Percentiles rank a stretch among this genome's conserved stretches.
These are phyloP conservation scores for Bathynomus jamesi DNA, from an alignment of 1,140 invertebrate species.

Conservation along the genomic window DNA sequence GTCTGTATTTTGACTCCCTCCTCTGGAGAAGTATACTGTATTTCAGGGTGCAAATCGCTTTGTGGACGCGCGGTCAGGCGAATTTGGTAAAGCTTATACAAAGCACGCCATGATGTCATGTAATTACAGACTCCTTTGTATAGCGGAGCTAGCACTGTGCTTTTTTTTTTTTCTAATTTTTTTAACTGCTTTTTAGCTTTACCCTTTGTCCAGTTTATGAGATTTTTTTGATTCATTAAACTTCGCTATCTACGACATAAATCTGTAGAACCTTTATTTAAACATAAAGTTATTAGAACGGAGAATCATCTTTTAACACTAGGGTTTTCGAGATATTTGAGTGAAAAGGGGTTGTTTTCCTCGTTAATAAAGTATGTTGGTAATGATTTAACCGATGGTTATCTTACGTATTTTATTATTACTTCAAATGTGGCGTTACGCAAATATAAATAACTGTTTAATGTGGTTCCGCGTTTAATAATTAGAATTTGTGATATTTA, in stretches of 20 bases:
- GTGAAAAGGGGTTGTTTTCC: constrained; percentile 24
- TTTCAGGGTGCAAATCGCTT: not conserved
- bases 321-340: constrained; percentile 4
- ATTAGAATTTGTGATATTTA: constrained; percentile 5
- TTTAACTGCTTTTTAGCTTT: not conserved
- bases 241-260: constrained; percentile 32
- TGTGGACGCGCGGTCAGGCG: not conserved
- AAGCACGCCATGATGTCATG: constrained; percentile 18
- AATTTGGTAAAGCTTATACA: not conserved
- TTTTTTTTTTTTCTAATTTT: no score
- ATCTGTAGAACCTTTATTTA: constrained; percentile 35
- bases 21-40: not conserved
- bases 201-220: constrained; percentile 34
- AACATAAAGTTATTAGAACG: constrained; percentile 36
- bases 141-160: constrained; percentile 27
- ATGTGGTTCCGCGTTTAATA: constrained; percentile 30
- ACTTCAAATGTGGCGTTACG: constrained; percentile 20
- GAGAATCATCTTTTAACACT: constrained; percentile 34
- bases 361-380: not conserved
- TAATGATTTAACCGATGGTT: not conserved
- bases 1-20: no score
- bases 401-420: constrained; percentile 13
- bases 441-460: constrained; percentile 31
- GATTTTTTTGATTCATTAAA: constrained; percentile 36
- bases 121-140: constrained; percentile 37